Evolutionary conservation across 2,797 vertebrate species (phyloP).

Genomic region (Macropus fuliginosus): DNA sequence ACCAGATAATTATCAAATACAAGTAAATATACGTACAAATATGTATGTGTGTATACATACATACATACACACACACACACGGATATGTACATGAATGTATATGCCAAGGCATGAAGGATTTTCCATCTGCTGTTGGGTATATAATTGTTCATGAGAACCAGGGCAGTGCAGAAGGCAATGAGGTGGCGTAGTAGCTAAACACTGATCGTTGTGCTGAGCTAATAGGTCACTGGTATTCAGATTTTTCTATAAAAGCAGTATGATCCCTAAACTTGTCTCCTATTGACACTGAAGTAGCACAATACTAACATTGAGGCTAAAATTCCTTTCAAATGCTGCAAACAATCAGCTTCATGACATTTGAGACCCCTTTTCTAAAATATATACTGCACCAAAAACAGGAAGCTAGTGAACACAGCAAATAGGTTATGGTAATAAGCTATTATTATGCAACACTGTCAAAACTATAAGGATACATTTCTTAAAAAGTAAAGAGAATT

Average conservation of each 20-base stretch:
- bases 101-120: neutral
- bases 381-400: conserved; percentile 14
- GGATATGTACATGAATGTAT: neutral
- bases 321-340: neutral
- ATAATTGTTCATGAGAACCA: neutral
- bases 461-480: conserved; percentile 53
- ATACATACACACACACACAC: neutral
- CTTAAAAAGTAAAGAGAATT: neutral
- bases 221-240: conserved; percentile 4
- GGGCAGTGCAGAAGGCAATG: neutral
- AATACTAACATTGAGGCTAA: neutral
- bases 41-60: too few relatives aligned
- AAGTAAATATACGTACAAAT: neutral
- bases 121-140: neutral
- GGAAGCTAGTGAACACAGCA: conserved; percentile 14
- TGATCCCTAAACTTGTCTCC: neutral
- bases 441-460: conserved; percentile 27
- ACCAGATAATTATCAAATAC: neutral
- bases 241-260: neutral
- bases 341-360: neutral
- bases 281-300: neutral
- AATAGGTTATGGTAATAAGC: conserved; percentile 12
- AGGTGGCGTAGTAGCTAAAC: neutral
- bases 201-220: neutral
- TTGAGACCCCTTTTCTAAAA: conserved; percentile 54